Conservation (phyloP, 2,888 invertebrate genomes). For the Drosophila leonis region DNA sequence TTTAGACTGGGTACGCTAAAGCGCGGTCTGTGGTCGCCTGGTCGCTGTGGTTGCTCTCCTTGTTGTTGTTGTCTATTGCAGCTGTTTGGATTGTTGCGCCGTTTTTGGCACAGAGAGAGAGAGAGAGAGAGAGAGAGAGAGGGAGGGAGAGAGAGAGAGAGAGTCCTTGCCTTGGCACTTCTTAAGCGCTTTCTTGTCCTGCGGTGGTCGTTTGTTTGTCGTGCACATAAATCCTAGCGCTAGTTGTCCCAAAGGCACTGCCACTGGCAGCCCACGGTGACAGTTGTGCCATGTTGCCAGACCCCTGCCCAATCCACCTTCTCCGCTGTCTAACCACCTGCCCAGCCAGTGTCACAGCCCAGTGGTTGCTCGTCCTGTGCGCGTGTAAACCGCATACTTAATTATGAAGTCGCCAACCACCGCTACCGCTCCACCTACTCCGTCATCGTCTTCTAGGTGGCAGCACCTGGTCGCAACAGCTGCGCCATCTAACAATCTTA, state of each 20-base stretch:
- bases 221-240: slow-evolving; percentile 82
- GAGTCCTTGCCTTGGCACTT: slow-evolving; percentile 52
- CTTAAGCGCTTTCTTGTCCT: slow-evolving; percentile 83
- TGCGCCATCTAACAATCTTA: slow-evolving; percentile 63
- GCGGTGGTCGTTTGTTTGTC: slow-evolving; percentile 84
- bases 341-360: slow-evolving; percentile 55
- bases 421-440: neutral
- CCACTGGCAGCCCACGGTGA: slow-evolving; percentile 76
- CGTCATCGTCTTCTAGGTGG: neutral
- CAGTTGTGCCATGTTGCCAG: slow-evolving; percentile 53
- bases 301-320: neutral
- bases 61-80: slow-evolving; percentile 63
- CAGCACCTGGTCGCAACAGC: slow-evolving; percentile 65
- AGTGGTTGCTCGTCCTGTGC: slow-evolving; percentile 52
- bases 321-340: slow-evolving; percentile 23
- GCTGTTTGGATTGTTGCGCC: slow-evolving; percentile 74
- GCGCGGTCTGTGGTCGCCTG: slow-evolving; percentile 54
- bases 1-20: slow-evolving; percentile 15
- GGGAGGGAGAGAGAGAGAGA: neutral
- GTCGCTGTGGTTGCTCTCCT: slow-evolving; percentile 45
- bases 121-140: neutral
- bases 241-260: slow-evolving; percentile 83
- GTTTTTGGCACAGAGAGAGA: slow-evolving; percentile 19
- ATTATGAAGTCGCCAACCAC: slow-evolving; percentile 71
- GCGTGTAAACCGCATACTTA: slow-evolving; percentile 78